Evolutionary conservation across 1,140 invertebrate species (phyloP).

Genomic region (Chironomus tepperi): DNA sequence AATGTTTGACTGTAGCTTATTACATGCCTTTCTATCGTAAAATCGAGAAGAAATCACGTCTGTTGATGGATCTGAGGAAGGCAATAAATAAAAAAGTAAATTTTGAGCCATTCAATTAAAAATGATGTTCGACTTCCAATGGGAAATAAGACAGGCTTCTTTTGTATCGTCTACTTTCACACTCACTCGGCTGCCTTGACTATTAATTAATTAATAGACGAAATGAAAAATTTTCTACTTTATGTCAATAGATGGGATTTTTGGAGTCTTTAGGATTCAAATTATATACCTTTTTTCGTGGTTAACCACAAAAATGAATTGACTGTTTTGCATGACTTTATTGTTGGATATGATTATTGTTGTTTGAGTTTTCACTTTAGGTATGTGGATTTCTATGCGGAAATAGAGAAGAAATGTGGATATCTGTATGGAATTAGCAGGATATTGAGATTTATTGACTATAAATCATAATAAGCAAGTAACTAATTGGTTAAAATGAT

Average conservation of each 20-base stretch:
- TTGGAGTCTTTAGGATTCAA: neutral
- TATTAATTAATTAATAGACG: neutral
- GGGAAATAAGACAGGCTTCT: neutral
- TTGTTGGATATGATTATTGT: no score
- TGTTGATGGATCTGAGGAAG: neutral
- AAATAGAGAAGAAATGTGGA: no score
- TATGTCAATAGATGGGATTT: no score
- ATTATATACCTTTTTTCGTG: neutral
- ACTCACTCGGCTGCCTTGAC: neutral
- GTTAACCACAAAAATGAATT: neutral
- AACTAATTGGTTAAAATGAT: no score
- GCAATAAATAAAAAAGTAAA: neutral
- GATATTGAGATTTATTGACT: no score
- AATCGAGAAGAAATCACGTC: neutral
- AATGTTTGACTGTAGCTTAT: neutral
- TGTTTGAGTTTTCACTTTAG: no score
- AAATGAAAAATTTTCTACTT: no score
- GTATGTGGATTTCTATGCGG: no score
- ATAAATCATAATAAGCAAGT: no score
- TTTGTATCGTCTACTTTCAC: neutral
- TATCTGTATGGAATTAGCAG: no score
- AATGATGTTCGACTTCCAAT: constrained; percentile 7
- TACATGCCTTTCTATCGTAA: neutral
- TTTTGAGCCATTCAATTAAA: constrained; percentile 15
- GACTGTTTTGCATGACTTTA: no score